Evolutionary conservation across 2,888 invertebrate species (phyloP), one percentile per base, ranked within the genome.

Genomic region (Neoaliturus tenellus): DNA sequence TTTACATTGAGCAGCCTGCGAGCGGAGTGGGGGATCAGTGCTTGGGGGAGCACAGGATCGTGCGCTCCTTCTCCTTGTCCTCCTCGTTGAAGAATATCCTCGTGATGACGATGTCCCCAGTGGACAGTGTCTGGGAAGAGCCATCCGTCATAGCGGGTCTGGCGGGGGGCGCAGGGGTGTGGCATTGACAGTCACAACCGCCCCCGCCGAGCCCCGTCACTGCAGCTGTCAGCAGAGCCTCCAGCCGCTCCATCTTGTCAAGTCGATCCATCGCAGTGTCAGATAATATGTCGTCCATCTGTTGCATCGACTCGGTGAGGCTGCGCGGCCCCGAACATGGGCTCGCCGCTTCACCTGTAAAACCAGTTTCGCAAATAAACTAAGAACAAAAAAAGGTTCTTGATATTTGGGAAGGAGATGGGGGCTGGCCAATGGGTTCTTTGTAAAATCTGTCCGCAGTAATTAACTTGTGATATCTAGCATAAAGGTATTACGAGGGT

Each of bases 31-130:
- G 1, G 35, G 1, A 75, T 75, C 75, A 75, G 75, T 48, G 75
- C 28, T 75, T 78, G n/a, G 71, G 41, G 6, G 93, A 92, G 87
- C 92, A 92, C 75, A 91, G 90, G 87, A 93, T 88, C 84, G 90
- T 89, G 89, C 92, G 91, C 87, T 93, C 93, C 87, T 91, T 91
- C 87, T 93, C 92, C 83, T 92, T 92, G 86, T 93, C 93, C 86
- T 93, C 93, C 87, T 93, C 93, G 62, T 92, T 92, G 88, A 92
- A 92, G 89, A 92, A 94, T 89, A 97, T 96, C 91, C 96, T 95
- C 67, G 97, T 97, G 88, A 98, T 97, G 82, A 97, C 97, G 89
- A 98, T 96, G 90, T 98, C 98, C 78, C 98, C 98, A 23, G 98
- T 98, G 90, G 97, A 97, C 71, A 97, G 92, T 0, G 98, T 98